Evolutionary conservation across 2,888 invertebrate genomes (phyloP), one percentile per base, ranked within the genome.

Genomic region (Lasioglossum zephyrum): DNA sequence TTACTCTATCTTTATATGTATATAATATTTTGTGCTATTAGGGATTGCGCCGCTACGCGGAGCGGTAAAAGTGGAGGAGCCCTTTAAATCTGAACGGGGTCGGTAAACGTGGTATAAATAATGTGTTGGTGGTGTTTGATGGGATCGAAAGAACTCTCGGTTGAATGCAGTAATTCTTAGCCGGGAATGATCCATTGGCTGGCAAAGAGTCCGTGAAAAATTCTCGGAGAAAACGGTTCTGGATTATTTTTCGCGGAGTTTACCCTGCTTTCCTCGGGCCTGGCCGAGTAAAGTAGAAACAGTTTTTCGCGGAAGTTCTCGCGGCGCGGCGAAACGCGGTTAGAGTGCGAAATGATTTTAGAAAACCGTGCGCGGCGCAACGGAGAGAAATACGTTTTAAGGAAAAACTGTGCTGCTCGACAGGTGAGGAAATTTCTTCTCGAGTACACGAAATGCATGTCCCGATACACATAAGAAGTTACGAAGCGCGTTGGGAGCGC

Each of bases 341-440:
- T 86, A 79, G 69, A 77, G 22, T 53, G 60, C 57, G 70, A 77
- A 77, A 77, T 74, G 63, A 85, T 79, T 85, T 79, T 66, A 74
- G 79, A 79, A 79, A 79, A 79, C 77, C 74, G 73, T 16, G 47
- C 22, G 60, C 22, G 60, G 44, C 47, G 79, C 57, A 44, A 22
- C 39, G 70, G 72, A 63, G 72, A 63, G 49, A 81, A 69, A 85
- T 53, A 69, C 49, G n/a, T 70, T 70, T 70, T 41, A 13, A 16
- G 26, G 75, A 22, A 80, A 26, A 80, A 41, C 9, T 9, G 49
- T 39, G 70, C 41, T n/a, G n/a, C 44, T 22, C 57, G 57, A 31
- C 36, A 26, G 69, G 16, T 8, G 36, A 41, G 36, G 57, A 44
- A 74, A 74, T 74, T 63, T 74, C 73, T 73, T 39, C 18, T 18